A percentile compares a stretch with the other conserved stretches of the same genome.
These are phyloP conservation scores for Sphaerodactylus townsendi DNA, from an alignment of 2,113 vertebrate species.

Conservation along the genomic window DNA sequence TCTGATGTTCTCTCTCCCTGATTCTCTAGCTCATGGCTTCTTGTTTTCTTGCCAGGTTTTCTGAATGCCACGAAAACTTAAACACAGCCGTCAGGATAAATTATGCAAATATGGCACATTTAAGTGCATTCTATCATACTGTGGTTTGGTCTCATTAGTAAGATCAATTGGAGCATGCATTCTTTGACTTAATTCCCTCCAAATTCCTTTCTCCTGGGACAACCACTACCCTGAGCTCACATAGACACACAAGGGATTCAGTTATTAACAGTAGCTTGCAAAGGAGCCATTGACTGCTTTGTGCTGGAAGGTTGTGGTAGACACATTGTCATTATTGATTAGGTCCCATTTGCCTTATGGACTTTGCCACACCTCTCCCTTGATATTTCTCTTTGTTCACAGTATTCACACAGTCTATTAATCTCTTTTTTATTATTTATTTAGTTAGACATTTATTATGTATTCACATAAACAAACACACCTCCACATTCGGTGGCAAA, in stretches of 20 bases:
- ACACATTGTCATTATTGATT: too few relatives aligned
- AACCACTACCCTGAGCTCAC: not conserved
- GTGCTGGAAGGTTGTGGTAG: not conserved
- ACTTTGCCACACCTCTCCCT: too few relatives aligned
- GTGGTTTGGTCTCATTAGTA: not conserved
- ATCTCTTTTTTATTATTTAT: too few relatives aligned
- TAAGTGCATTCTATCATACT: not conserved
- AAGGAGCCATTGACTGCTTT: not conserved
- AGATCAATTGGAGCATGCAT: not conserved
- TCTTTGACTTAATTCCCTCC: not conserved
- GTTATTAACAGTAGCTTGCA: not conserved
- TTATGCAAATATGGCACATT: not conserved
- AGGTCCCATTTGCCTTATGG: too few relatives aligned
- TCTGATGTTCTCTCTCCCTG: not conserved
- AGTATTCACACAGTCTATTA: too few relatives aligned
- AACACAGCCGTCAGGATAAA: not conserved
- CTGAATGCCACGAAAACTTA: not conserved
- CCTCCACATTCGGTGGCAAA: too few relatives aligned
- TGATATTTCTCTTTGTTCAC: too few relatives aligned
- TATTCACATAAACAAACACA: too few relatives aligned
- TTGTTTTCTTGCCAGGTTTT: not conserved
- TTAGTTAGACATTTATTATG: too few relatives aligned
- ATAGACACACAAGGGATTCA: not conserved
- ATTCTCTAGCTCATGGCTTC: not conserved
- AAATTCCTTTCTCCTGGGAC: not conserved